A percentile compares a stretch with the other conserved stretches of the same genome.
Evolutionary conservation across 2,888 invertebrate genomes (phyloP).

Genomic region (Drosophila pegasa): DNA sequence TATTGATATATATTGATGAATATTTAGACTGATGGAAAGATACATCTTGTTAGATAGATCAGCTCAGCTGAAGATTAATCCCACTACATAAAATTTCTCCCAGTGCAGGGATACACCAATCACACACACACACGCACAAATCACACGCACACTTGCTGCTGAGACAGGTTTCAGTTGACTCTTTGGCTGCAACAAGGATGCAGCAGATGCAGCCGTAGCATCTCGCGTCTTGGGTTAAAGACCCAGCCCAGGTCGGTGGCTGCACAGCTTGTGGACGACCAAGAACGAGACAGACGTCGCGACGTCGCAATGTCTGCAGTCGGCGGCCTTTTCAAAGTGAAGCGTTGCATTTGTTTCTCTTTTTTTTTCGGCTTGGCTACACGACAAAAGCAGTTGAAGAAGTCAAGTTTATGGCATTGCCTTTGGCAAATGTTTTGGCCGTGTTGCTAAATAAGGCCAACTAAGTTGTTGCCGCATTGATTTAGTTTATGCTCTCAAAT

Average conservation of each 20-base stretch:
- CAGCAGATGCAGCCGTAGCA: constrained; percentile 11
- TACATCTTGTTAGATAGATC: too few species aligned
- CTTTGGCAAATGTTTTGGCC: constrained; percentile 10
- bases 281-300: constrained; percentile 26
- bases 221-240: constrained; percentile 54
- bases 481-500: constrained; percentile 6
- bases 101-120: constrained; percentile 6
- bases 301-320: constrained; percentile 66
- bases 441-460: constrained; percentile 14
- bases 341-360: constrained; percentile 17
- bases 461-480: constrained; percentile 22
- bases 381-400: constrained; percentile 19
- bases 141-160: constrained; percentile 1
- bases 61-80: too few species aligned
- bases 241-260: constrained; percentile 46
- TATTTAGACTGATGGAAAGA: too few species aligned
- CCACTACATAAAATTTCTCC: neutral
- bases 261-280: neutral
- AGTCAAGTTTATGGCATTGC: constrained; percentile 29
- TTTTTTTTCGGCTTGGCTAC: neutral
- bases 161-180: constrained; percentile 37
- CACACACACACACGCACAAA: neutral
- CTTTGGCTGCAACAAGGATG: constrained; percentile 31
- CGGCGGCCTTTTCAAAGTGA: constrained; percentile 71
- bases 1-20: neutral